Evolutionary conservation across 2,113 vertebrate species (phyloP).

Genomic region (Petaurus breviceps): DNA sequence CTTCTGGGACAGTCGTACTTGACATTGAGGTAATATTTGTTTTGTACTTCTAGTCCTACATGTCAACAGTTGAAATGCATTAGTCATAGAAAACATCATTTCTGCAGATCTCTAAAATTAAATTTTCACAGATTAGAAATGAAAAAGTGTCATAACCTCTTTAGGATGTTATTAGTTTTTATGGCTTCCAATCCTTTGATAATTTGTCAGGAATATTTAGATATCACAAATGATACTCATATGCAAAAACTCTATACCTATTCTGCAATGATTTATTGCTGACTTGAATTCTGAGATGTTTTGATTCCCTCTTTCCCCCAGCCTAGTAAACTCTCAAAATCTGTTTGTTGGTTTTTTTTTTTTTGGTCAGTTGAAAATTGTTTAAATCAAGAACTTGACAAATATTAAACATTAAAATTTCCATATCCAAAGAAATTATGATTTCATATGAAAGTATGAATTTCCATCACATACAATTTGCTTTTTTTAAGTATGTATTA

Average conservation of each 20-base stretch:
- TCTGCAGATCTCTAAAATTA: constrained; percentile 35
- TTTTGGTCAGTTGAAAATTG: not conserved
- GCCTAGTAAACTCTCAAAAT: not conserved
- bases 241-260: not conserved
- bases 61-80: constrained; percentile 28
- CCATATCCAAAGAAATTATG: not conserved
- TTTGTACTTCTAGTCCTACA: constrained; percentile 29
- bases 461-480: not conserved
- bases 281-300: not conserved
- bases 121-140: constrained; percentile 39
- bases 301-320: not conserved
- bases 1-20: not conserved
- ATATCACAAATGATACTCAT: not conserved
- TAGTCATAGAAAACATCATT: constrained; percentile 28
- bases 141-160: not conserved
- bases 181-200: constrained; percentile 39
- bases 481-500: not conserved
- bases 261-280: not conserved
- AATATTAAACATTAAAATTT: not conserved
- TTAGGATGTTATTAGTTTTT: constrained; percentile 7
- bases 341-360: too few species aligned
- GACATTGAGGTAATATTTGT: constrained; percentile 22
- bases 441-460: not conserved
- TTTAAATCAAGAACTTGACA: not conserved
- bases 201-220: constrained; percentile 50